Evolutionary conservation across 2,888 invertebrate species (phyloP).

Genomic region (Glyphotaelius pellucidus): DNA sequence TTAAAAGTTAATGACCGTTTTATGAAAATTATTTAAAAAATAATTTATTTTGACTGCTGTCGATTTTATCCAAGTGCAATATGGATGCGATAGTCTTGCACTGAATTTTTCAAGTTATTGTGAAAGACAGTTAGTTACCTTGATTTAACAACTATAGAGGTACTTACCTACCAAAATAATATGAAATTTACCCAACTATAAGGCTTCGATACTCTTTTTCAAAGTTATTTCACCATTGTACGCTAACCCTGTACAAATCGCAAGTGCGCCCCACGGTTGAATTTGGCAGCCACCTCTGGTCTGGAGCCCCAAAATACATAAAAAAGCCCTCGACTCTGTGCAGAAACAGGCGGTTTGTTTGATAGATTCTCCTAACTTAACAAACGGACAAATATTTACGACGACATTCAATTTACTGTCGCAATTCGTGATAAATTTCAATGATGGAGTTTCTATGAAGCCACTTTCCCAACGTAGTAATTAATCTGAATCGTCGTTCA

Average conservation of each 20-base stretch:
- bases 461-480: background rate
- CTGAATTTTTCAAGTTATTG: background rate
- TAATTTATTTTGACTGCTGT: background rate
- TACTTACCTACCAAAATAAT: background rate
- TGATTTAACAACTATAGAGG: background rate
- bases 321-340: too few species aligned
- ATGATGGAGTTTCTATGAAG: background rate
- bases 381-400: background rate
- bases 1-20: slow-evolving; percentile 5
- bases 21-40: background rate
- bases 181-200: background rate
- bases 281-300: too few species aligned
- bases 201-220: too few species aligned
- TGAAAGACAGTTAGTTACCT: background rate
- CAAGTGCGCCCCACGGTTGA: too few species aligned
- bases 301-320: too few species aligned
- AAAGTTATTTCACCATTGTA: too few species aligned
- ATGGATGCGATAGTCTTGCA: background rate
- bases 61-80: background rate
- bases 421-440: background rate
- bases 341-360: too few species aligned
- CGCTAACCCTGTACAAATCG: too few species aligned
- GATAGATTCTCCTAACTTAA: too few species aligned
- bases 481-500: background rate
- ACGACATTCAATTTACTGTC: background rate